Base-by-base conservation (phyloP, 2,797 vertebrate species). In the Epinephelus coioides region DNA sequence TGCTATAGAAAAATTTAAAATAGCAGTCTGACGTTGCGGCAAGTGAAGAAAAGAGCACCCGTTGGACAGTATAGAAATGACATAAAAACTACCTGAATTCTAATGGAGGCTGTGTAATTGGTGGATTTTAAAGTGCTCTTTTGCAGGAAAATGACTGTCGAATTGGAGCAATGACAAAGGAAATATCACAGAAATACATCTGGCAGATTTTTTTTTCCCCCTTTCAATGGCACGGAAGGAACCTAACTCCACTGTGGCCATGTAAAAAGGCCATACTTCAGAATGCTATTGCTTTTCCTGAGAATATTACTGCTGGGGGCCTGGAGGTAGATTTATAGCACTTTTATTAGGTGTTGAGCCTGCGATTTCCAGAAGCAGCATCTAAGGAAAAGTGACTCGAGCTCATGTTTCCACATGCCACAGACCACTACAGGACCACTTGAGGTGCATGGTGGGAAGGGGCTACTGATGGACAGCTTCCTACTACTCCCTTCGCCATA, bases 201-300 rank as follows among this genome's bases (percentile, higher is more conserved):
- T n/a, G 5, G 18, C 10, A 6, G 14, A 11, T 56, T 66, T 50
- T 56, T 66, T 50, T 44, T 61, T 13, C 6, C 6, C 10, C 3
- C 47, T 21, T 59, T 53, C 1, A 62, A 8, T 50, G 54, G 8
- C 23, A 21, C 5, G 18, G n/a, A 47, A 17, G 59, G 66, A 77
- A 12, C 49, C 65, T 4, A 23, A 27, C 38, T 44, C 46, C 21
- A 67, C 11, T 54, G 50, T 53, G 46, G 54, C 44, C 47, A 30
- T 44, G 12, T 23, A 51, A 64, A 79, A 75, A 82, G 46, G 40
- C 62, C 71, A 68, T 21, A 62, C 51, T 64, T 68, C 15, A 70
- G 9, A 70, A 65, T 1, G 25, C 21, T 53, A 74, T 56, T 47
- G 5, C 64, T 69, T 64, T 61, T 15, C 53, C 54, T 40, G 34